Evolutionary conservation across 1,140 invertebrate species (phyloP), one percentile per base, ranked within the genome.

Genomic region (Drosophila lacteicornis): DNA sequence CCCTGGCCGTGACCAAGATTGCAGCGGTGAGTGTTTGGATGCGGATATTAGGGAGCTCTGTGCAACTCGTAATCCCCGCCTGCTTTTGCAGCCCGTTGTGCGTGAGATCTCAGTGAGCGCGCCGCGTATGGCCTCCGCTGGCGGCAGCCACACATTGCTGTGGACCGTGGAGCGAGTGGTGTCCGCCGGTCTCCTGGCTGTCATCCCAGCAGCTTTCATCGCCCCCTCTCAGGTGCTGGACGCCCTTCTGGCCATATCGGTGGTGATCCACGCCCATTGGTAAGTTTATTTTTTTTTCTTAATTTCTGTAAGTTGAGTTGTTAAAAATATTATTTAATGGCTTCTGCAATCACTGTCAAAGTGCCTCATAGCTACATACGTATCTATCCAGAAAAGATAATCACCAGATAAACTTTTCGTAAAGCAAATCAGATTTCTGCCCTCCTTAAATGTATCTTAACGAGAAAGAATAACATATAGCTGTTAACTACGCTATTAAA

Each of bases 211-310:
- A 22, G 94, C 95, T 30, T 93, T 97, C 46, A 58, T 95, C 0
- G 92, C 94, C 15, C 95, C 96, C 42, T 95, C 93, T 79, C 91
- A 94, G 75, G 70, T 94, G n/a, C 62, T 96, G 36, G 96, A 97
- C 91, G 94, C 94, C 70, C 33, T 96, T 27, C 91, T 96, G 27
- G 95, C 96, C 22, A 80, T 96, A 8, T 91, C 94, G 0, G 79
- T 95, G 30, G 95, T 96, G 0, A 94, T 96, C 68, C 96, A 97
- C 92, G 94, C 94, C 36, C 96, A 97, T 92, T 97, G 96, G 96
- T 92, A 82, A 67, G 65, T 19, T 40, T 1, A 15, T 3, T 2
- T 0, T 3, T 25, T 45, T 19, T n/a, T n/a, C n/a, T n/a, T n/a
- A 19, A 1, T 19, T 19, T 19, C 19, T 19, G 19, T 22, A 22